These are phyloP conservation scores for Parnassius mnemosyne DNA, from an alignment of 2,888 invertebrate species.

Conservation along the genomic window DNA sequence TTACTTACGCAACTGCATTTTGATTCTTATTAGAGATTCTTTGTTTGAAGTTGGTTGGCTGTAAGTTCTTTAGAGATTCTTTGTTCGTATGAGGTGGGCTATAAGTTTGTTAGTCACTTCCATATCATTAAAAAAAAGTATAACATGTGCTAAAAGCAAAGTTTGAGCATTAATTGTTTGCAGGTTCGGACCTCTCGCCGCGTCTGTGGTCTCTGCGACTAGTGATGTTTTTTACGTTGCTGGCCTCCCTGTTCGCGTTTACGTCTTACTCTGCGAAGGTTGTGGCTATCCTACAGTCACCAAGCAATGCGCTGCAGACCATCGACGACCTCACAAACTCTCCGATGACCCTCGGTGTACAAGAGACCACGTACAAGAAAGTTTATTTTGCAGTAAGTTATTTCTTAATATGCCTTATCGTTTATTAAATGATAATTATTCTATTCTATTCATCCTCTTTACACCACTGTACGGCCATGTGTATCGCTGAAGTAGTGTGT, in stretches of 20 bases:
- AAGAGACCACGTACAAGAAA: slow-evolving; percentile 81
- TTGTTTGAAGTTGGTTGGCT: no score
- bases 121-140: no score
- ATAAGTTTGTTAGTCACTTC: no score
- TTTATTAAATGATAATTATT: no score
- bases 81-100: no score
- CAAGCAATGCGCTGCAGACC: slow-evolving; percentile 79
- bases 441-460: no score
- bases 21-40: no score
- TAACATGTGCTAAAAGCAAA: no score
- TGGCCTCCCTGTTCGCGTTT: slow-evolving; percentile 79
- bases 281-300: slow-evolving; percentile 82
- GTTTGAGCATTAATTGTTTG: neutral
- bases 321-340: slow-evolving; percentile 79
- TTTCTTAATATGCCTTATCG: neutral
- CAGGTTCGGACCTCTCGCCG: slow-evolving; percentile 73
- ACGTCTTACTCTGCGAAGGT: slow-evolving; percentile 85
- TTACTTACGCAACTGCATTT: no score
- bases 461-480: no score
- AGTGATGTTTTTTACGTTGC: slow-evolving; percentile 77
- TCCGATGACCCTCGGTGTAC: slow-evolving; percentile 78
- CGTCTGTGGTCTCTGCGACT: slow-evolving; percentile 72
- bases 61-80: no score
- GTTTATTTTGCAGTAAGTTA: slow-evolving; percentile 74
- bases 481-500: no score